A percentile compares a stretch with the other conserved stretches of the same genome.
Conservation (phyloP, 1,140 invertebrate species). For the Pomacea maculata region DNA sequence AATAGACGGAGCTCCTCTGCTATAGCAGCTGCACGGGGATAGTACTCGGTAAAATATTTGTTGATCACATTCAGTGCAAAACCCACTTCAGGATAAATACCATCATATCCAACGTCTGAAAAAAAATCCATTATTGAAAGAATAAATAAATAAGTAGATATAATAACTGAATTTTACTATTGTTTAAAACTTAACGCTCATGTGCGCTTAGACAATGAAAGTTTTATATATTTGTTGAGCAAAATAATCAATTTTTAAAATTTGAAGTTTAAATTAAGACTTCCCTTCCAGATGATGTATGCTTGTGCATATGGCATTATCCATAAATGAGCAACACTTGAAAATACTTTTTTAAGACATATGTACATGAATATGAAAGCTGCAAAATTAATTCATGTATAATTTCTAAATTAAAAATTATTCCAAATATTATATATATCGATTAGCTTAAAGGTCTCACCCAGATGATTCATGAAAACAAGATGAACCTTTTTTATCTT, state of each 20-base stretch:
- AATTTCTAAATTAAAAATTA: neutral
- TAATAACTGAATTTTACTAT: no score
- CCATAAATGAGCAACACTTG: no score
- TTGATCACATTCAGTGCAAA: constrained; percentile 57
- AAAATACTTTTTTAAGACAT: no score
- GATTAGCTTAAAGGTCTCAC: constrained; percentile 12
- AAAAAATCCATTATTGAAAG: neutral
- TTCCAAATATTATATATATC: neutral
- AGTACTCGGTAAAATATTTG: constrained; percentile 54
- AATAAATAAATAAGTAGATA: no score
- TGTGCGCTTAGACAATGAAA: no score
- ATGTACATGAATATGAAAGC: no score
- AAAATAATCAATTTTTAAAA: no score
- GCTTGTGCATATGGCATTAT: no score
- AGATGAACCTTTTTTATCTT: constrained; percentile 42
- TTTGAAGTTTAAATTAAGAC: no score
- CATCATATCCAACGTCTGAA: constrained; percentile 59
- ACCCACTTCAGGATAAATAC: constrained; percentile 34
- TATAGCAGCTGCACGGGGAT: constrained; percentile 49
- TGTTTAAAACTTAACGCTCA: no score
- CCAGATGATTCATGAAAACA: constrained; percentile 51
- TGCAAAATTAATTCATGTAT: neutral
- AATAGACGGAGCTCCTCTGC: constrained; percentile 34
- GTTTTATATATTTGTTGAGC: no score
- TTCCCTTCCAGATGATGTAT: no score